A percentile compares a stretch with the other conserved stretches of the same genome.
phyloP scores from a whole-genome alignment of 1,140 invertebrate species.

The Charaxes varanes region DNA sequence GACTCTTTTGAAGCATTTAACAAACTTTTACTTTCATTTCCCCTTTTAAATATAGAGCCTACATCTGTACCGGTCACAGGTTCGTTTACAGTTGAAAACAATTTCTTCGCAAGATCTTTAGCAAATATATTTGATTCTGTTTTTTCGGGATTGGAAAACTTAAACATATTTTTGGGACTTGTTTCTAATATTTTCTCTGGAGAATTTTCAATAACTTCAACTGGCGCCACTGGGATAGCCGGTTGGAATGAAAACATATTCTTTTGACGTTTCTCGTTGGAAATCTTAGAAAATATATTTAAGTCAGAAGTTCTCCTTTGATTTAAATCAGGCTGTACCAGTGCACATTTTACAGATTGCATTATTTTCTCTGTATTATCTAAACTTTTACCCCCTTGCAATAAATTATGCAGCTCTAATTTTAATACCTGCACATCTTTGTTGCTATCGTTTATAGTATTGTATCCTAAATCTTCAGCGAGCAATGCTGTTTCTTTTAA shows the following conservation, averaged over 20 bases:
- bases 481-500: slow-evolving; percentile 71
- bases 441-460: slow-evolving; percentile 56
- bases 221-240: slow-evolving; percentile 41
- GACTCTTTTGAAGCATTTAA: slow-evolving; percentile 4
- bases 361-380: slow-evolving; percentile 31
- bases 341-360: slow-evolving; percentile 28
- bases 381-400: slow-evolving; percentile 29
- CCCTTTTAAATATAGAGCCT: slow-evolving; percentile 14
- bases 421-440: slow-evolving; percentile 52
- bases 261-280: slow-evolving; percentile 18
- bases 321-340: slow-evolving; percentile 29
- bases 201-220: slow-evolving; percentile 38
- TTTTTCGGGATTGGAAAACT: slow-evolving; percentile 58
- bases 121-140: slow-evolving; percentile 11
- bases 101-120: slow-evolving; percentile 3
- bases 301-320: slow-evolving; percentile 22
- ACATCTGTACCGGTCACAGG: not conserved
- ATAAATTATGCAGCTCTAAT: slow-evolving; percentile 40
- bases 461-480: slow-evolving; percentile 74
- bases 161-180: slow-evolving; percentile 42
- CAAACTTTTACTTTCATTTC: slow-evolving; percentile 8
- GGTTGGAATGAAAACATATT: slow-evolving; percentile 50
- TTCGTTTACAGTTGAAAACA: slow-evolving; percentile 12
- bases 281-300: slow-evolving; percentile 14
- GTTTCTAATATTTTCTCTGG: slow-evolving; percentile 43